These are phyloP conservation scores for Pachypsylla venusta DNA, from an alignment of 1,140 invertebrate genomes.

Conservation along the genomic window DNA sequence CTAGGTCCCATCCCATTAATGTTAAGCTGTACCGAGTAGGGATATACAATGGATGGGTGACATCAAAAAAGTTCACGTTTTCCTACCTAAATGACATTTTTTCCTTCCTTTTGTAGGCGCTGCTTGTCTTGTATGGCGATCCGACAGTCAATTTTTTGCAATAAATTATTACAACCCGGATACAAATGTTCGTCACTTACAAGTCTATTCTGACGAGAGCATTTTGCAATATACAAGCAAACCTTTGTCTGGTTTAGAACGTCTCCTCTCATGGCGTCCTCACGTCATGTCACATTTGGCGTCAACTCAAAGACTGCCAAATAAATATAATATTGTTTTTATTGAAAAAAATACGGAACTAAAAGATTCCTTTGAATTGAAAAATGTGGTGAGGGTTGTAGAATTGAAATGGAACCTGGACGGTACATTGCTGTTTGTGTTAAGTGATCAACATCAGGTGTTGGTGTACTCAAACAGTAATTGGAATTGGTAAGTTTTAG, in stretches of 20 bases:
- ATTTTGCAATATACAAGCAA: background rate
- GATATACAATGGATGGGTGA: too few relatives aligned
- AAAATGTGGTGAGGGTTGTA: background rate
- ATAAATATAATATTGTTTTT: background rate
- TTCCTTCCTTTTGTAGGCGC: background rate
- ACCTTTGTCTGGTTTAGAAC: background rate
- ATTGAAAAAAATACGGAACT: conserved; percentile 5
- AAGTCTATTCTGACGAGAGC: background rate
- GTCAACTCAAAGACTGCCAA: background rate
- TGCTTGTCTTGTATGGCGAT: background rate
- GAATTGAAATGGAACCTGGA: background rate
- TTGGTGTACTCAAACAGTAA: conserved; percentile 2
- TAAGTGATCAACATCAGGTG: background rate
- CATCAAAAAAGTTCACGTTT: too few relatives aligned
- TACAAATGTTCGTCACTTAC: background rate
- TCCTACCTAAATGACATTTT: too few relatives aligned
- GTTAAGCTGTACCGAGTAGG: too few relatives aligned
- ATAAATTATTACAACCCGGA: background rate
- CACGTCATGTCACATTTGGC: background rate
- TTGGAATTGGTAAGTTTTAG: background rate
- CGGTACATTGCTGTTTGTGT: background rate
- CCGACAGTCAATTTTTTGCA: conserved; percentile 2
- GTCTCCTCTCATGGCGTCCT: background rate
- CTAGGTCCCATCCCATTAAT: too few relatives aligned
- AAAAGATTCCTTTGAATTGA: background rate